Base-by-base conservation (phyloP, 2,888 invertebrate genomes). In the Trissolcus japonicus region DNA sequence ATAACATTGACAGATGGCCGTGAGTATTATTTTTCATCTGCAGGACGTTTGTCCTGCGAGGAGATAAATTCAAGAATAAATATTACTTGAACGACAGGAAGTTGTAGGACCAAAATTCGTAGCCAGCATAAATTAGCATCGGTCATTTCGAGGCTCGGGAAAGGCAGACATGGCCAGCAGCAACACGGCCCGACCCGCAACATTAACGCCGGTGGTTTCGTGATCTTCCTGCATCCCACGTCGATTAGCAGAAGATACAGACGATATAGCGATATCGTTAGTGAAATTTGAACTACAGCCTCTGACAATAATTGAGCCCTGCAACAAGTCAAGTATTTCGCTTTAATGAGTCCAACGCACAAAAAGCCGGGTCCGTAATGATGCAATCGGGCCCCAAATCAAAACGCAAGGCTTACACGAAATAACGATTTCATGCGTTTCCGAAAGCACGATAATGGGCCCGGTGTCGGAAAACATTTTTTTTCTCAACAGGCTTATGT, bases 261-360 rank as follows among this genome's bases (percentile, higher is more conserved):
- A 78, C 94, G 93, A 87, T 94, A 94, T 89, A 94, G 90, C 9
- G 91, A 92, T 51, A 93, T 91, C 92, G 93, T 93, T 77, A 94
- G 92, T 57, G 91, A 91, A 71, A 93, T 92, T 86, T 94, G 94
- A 3, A 93, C 93, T 55, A 94, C 87, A 0, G 93, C 93, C 87
- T 94, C 94, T 2, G 93, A 91, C 69, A 94, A 86, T 55, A 94
- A 88, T 79, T 93, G 92, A n/a, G 93, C 91, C 72, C 89, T 89
- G 72, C 11, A 77, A 78, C 66, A 79, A 67, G 75, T 19, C 57
- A 54, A 67, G 66, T 50, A 40, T 16, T 46, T 50, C 54, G 35
- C 48, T 75, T 75, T 75, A 75, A 75, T 75, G 74, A 75, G 54
- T 57, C 62, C 57, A 53, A 50, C 63, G 63, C 51, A 57, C 74